Percentiles rank a stretch among this genome's conserved stretches.
Evolutionary conservation across 2,888 invertebrate species (phyloP).

Genomic region (Agrotis puta): DNA sequence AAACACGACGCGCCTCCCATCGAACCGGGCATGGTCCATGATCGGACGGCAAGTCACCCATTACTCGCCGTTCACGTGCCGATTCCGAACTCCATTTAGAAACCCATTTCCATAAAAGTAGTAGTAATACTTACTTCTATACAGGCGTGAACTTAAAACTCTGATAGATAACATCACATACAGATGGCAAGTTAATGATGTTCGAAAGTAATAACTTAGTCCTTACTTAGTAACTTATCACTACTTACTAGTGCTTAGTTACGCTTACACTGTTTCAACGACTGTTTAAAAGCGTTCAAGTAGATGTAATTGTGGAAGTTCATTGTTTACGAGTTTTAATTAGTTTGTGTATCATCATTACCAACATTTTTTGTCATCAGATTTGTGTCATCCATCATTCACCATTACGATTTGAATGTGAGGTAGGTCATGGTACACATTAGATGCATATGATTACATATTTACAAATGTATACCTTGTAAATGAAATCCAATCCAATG

Average conservation of each 20-base stretch:
- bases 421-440: too few species aligned
- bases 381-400: too few species aligned
- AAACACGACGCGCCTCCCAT: too few species aligned
- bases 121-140: slow-evolving; percentile 14
- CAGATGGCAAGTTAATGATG: slow-evolving; percentile 52
- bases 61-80: too few species aligned
- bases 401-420: too few species aligned
- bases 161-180: slow-evolving; percentile 27
- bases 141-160: slow-evolving; percentile 8
- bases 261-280: slow-evolving; percentile 23
- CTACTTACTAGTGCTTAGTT: slow-evolving; percentile 43
- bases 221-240: slow-evolving; percentile 48
- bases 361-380: too few species aligned
- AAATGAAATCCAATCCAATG: too few species aligned
- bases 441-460: too few species aligned
- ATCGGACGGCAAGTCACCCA: too few species aligned
- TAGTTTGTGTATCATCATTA: background rate
- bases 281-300: slow-evolving; percentile 30
- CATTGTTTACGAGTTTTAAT: slow-evolving; percentile 1
- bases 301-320: slow-evolving; percentile 33
- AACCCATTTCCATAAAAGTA: slow-evolving; percentile 3
- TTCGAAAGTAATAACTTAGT: slow-evolving; percentile 51
- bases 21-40: too few species aligned
- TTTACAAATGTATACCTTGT: too few species aligned
- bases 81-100: background rate